Evolutionary conservation across 2,113 vertebrate species (phyloP).

Genomic region (Rhynchomys soricoides): DNA sequence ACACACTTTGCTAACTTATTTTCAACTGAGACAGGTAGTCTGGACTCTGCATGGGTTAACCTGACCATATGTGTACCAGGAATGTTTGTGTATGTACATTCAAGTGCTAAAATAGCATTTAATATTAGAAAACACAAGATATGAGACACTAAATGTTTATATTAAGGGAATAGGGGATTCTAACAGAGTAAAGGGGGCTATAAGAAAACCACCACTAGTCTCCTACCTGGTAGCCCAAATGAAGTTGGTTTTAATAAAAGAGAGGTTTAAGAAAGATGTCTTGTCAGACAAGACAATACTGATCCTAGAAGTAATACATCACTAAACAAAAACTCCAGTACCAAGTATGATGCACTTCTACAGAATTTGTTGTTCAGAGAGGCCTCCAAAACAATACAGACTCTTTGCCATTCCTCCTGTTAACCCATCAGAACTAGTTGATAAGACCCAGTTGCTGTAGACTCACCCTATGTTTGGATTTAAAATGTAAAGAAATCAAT

Average conservation of each 20-base stretch:
- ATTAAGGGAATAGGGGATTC: not conserved
- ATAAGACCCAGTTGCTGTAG: not conserved
- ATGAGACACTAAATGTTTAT: not conserved
- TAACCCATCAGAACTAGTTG: not conserved
- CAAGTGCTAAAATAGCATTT: not conserved
- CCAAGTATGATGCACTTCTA: not conserved
- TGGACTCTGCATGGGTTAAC: not conserved
- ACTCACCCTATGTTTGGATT: not conserved
- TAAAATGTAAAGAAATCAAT: not conserved
- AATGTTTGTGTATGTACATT: not conserved
- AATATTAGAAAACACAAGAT: not conserved
- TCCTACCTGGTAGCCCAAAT: not conserved
- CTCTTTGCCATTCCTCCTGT: not conserved
- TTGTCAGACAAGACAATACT: not conserved
- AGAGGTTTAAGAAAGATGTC: not conserved
- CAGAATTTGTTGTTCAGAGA: not conserved
- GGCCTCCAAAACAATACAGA: too few relatives aligned
- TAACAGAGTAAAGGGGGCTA: not conserved
- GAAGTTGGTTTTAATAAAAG: not conserved
- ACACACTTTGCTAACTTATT: not conserved
- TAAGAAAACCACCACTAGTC: not conserved
- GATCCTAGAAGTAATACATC: not conserved
- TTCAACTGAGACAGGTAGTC: not conserved
- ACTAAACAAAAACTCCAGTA: not conserved
- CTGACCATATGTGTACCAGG: not conserved